These are phyloP conservation scores for Scolopax mira DNA, from an alignment of 2,113 vertebrate species.

Conservation along the genomic window DNA sequence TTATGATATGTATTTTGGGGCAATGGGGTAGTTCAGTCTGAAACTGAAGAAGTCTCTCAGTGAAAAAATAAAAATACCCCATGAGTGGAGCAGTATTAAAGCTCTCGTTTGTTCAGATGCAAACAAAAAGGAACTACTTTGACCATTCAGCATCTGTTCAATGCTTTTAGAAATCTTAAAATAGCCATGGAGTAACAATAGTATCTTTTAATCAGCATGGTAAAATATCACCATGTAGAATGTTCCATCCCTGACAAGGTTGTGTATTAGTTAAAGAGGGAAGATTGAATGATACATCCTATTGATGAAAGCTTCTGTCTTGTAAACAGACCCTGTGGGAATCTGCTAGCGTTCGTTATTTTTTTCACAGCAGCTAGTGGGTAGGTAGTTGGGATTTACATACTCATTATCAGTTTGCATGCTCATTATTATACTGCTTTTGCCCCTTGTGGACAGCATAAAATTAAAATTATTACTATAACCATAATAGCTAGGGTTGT, in stretches of 20 bases:
- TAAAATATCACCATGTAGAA: neutral
- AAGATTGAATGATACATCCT: neutral
- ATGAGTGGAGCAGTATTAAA: neutral
- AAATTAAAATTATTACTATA: neutral
- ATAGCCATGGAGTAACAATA: neutral
- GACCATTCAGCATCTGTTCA: neutral
- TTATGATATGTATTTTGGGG: neutral
- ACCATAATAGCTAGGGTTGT: neutral
- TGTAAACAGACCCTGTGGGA: neutral
- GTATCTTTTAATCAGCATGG: neutral
- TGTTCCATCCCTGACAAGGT: neutral
- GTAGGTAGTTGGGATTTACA: neutral
- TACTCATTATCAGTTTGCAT: neutral
- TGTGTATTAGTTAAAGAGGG: neutral
- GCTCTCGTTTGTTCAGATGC: neutral
- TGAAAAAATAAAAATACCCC: neutral
- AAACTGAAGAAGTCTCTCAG: neutral
- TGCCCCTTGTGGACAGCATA: neutral
- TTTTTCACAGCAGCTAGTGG: neutral
- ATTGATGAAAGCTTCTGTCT: neutral
- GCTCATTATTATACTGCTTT: neutral
- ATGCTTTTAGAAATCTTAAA: neutral
- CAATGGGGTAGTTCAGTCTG: neutral
- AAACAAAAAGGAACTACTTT: neutral
- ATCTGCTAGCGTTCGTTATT: neutral